A percentile compares a stretch with the other conserved stretches of the same genome.
Evolutionary conservation across 2,797 vertebrate species (phyloP).

Genomic region (Sphaeramia orbicularis): DNA sequence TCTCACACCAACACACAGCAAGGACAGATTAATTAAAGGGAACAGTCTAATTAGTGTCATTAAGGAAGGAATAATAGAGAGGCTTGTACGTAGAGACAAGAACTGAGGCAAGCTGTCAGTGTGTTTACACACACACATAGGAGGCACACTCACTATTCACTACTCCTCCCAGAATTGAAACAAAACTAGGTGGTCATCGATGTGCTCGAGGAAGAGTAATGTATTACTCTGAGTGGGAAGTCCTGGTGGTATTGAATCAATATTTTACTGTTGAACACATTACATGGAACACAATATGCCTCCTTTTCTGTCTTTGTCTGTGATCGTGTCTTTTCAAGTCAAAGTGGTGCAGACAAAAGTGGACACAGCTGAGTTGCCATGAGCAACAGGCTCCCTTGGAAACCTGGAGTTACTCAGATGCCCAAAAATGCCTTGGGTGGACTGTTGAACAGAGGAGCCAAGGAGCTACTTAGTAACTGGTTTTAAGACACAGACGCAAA

Average conservation of each 20-base stretch:
- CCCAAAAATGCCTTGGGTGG: conserved; percentile 47
- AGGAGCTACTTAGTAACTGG: conserved; percentile 33
- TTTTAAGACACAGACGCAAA: conserved; percentile 40
- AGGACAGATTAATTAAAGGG: conserved; percentile 79
- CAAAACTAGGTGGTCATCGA: conserved; percentile 18
- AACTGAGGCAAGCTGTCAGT: conserved; percentile 59
- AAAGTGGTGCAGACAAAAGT: conserved; percentile 44
- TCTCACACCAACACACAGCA: conserved; percentile 62
- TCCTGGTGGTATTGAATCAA: conserved; percentile 45
- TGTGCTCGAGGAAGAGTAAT: conserved; percentile 25
- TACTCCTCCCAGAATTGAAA: background rate
- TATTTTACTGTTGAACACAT: conserved; percentile 27
- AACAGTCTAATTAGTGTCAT: conserved; percentile 81
- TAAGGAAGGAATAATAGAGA: conserved; percentile 78
- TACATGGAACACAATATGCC: conserved; percentile 4
- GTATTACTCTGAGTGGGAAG: conserved; percentile 34
- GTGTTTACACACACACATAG: conserved; percentile 47
- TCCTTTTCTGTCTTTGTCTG: conserved; percentile 20
- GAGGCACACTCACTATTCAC: background rate
- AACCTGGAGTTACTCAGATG: conserved; percentile 43
- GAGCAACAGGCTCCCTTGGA: conserved; percentile 59
- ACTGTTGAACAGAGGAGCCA: conserved; percentile 36
- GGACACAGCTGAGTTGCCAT: conserved; percentile 60
- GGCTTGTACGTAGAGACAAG: conserved; percentile 51
- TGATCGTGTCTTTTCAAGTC: conserved; percentile 40